Conservation (phyloP, 1,140 invertebrate species). For the Aricia agestis region DNA sequence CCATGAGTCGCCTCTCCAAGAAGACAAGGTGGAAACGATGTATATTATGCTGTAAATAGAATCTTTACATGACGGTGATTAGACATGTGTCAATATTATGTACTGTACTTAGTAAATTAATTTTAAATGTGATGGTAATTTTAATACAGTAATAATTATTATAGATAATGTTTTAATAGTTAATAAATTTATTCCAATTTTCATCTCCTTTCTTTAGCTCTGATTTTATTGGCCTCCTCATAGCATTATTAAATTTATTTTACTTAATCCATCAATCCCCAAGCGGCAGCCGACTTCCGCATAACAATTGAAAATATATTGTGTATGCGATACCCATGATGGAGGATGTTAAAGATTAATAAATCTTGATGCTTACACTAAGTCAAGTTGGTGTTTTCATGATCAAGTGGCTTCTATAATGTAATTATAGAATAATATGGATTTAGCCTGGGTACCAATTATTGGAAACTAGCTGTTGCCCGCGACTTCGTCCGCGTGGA, state of each 20-base stretch:
- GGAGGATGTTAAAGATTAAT: no score
- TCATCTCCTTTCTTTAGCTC: not conserved
- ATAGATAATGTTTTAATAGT: conserved; percentile 18
- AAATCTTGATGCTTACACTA: no score
- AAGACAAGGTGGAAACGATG: conserved; percentile 9
- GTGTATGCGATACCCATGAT: no score
- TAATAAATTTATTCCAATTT: conserved; percentile 13
- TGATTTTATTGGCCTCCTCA: not conserved
- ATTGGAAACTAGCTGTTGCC: no score
- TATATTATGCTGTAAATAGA: conserved; percentile 54
- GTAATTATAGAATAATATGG: no score
- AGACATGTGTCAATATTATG: conserved; percentile 20
- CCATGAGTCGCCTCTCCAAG: conserved; percentile 19
- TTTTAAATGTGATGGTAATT: conserved; percentile 27
- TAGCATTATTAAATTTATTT: not conserved
- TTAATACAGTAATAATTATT: conserved; percentile 16
- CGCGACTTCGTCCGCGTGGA: no score
- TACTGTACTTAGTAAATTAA: conserved; percentile 22
- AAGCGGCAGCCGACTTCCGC: no score
- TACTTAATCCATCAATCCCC: no score
- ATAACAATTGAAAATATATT: no score
- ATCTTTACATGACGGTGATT: conserved; percentile 39
- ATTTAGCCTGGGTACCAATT: no score
- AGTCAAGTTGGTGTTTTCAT: no score
- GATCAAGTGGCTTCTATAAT: no score